Conservation (phyloP, 92 coral and sea anemone genomes). For the Anthopleura xanthogrammica region DNA sequence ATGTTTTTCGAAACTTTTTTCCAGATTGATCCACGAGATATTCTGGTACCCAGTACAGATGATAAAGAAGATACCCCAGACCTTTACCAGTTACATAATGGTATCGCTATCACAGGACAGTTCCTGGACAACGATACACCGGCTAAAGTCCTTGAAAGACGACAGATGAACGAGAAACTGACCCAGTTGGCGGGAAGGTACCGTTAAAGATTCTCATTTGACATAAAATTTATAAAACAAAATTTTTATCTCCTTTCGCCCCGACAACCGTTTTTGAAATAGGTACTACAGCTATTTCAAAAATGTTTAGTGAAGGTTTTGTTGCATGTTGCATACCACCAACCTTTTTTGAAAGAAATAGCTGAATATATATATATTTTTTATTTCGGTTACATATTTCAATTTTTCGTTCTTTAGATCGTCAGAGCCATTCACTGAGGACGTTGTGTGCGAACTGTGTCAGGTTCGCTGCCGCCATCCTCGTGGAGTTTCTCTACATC, state of each 20-base stretch:
- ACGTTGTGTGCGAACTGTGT: slow-evolving; percentile 79
- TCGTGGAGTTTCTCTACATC: slow-evolving; percentile 81
- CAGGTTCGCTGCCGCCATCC: slow-evolving; percentile 92
- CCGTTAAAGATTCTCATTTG: neutral
- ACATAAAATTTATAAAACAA: neutral
- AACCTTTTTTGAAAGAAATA: too few species aligned
- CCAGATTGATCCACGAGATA: slow-evolving; percentile 71
- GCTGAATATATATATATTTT: too few species aligned
- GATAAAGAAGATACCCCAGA: slow-evolving; percentile 49
- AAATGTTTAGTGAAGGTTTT: too few species aligned
- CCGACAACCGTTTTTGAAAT: too few species aligned
- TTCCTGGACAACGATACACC: slow-evolving; percentile 65
- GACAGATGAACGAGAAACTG: slow-evolving; percentile 57
- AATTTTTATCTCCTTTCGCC: neutral
- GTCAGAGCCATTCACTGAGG: slow-evolving; percentile 74
- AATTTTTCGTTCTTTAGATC: slow-evolving; percentile 46
- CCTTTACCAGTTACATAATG: slow-evolving; percentile 76
- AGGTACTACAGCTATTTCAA: too few species aligned
- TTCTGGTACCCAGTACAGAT: slow-evolving; percentile 45
- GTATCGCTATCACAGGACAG: slow-evolving; percentile 73
- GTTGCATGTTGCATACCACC: too few species aligned
- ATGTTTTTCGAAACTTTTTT: neutral
- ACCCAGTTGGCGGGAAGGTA: slow-evolving; percentile 83
- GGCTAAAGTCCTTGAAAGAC: slow-evolving; percentile 46
- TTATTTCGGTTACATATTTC: too few species aligned